These are phyloP conservation scores for Peromyscus nudipes DNA, from an alignment of 2,797 vertebrate species.

Conservation along the genomic window DNA sequence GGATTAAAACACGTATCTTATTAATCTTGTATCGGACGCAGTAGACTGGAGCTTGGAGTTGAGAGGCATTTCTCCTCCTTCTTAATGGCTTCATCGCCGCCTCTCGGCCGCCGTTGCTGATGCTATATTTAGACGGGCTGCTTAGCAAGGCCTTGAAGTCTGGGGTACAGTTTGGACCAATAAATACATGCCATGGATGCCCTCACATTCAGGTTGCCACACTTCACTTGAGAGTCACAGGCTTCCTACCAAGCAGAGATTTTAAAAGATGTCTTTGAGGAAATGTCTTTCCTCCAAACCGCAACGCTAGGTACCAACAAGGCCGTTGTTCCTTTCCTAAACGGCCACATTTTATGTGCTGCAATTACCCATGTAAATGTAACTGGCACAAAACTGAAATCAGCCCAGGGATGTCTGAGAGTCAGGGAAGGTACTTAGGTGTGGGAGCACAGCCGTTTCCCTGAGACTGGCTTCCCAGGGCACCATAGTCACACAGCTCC, in stretches of 20 bases:
- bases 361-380: not conserved
- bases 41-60: not conserved
- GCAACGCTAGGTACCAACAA: not conserved
- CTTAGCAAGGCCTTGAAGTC: not conserved
- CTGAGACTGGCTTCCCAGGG: not conserved
- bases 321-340: not conserved
- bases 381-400: not conserved
- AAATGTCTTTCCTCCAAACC: not conserved
- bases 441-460: slow-evolving; percentile 34
- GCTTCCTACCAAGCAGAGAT: slow-evolving; percentile 12
- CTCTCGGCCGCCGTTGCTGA: not conserved
- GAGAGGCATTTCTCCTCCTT: not conserved
- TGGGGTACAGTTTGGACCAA: not conserved
- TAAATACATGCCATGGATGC: not conserved
- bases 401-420: slow-evolving; percentile 24
- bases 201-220: not conserved
- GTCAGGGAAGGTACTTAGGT: slow-evolving; percentile 15
- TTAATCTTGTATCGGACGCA: not conserved
- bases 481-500: not conserved
- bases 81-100: slow-evolving; percentile 41
- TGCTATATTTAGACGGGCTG: slow-evolving; percentile 61
- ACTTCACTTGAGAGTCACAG: not conserved
- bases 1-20: not conserved
- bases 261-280: slow-evolving; percentile 45
- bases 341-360: not conserved